A percentile compares a stretch with the other conserved stretches of the same genome.
These are phyloP conservation scores for Takifugu bimaculatus DNA, from an alignment of 2,113 vertebrate genomes.

Conservation along the genomic window DNA sequence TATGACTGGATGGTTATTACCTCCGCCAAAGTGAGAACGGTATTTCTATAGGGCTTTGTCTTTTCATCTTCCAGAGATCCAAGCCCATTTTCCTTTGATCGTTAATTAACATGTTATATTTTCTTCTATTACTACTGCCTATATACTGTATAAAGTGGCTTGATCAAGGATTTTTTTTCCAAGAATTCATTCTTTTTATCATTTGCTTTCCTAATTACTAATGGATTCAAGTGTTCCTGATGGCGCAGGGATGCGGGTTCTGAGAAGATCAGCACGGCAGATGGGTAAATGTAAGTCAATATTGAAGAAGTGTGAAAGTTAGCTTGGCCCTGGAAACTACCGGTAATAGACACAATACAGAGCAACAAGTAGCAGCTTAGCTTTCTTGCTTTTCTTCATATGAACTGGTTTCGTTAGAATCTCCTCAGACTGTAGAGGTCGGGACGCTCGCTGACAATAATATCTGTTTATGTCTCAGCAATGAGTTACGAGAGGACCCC, in stretches of 20 bases:
- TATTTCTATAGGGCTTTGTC: too few species aligned
- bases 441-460: background rate
- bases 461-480: slow-evolving; percentile 3
- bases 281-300: slow-evolving; percentile 11
- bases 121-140: too few species aligned
- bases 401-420: background rate
- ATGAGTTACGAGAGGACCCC: slow-evolving; percentile 23
- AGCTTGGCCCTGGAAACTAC: slow-evolving; percentile 16
- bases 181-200: too few species aligned
- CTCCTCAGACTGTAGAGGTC: background rate
- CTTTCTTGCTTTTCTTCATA: too few species aligned
- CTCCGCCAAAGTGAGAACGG: too few species aligned
- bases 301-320: background rate
- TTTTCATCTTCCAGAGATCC: too few species aligned
- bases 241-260: fast-evolving
- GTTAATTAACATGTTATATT: too few species aligned
- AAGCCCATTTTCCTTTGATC: too few species aligned
- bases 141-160: too few species aligned
- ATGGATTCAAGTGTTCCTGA: slow-evolving; percentile 36
- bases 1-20: too few species aligned
- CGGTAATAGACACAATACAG: background rate
- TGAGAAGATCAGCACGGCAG: slow-evolving; percentile 36
- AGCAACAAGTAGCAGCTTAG: too few species aligned
- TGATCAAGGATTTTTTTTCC: too few species aligned
- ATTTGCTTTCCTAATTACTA: background rate